Conservation (phyloP, 2,888 invertebrate species). For the Tortrix viridana region DNA sequence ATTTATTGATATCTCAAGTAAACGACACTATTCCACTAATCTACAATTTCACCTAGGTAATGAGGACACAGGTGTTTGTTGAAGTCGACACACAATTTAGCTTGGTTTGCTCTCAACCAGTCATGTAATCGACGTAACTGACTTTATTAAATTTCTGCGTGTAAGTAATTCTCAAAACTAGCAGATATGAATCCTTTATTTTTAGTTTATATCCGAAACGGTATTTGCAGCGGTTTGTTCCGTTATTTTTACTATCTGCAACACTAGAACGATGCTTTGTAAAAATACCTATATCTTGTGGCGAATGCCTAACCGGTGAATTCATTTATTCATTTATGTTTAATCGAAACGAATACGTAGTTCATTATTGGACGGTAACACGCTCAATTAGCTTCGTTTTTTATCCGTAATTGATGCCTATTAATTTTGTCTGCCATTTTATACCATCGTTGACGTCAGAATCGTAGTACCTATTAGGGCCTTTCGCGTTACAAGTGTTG, state of each 20-base stretch:
- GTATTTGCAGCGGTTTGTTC: slow-evolving; percentile 76
- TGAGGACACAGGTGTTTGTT: slow-evolving; percentile 52
- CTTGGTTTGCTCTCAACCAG: slow-evolving; percentile 14
- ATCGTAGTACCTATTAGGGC: slow-evolving; percentile 23
- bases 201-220: slow-evolving; percentile 70
- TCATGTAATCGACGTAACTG: neutral
- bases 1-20: slow-evolving; percentile 7
- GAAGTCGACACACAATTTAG: slow-evolving; percentile 4
- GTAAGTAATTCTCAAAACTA: slow-evolving; percentile 56
- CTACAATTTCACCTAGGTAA: slow-evolving; percentile 48
- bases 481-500: slow-evolving; percentile 17
- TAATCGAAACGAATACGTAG: slow-evolving; percentile 9
- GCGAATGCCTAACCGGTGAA: slow-evolving; percentile 10
- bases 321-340: slow-evolving; percentile 23
- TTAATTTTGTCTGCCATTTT: neutral
- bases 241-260: slow-evolving; percentile 70
- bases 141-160: slow-evolving; percentile 25
- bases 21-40: slow-evolving; percentile 33
- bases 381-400: neutral
- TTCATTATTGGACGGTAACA: slow-evolving; percentile 7
- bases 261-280: slow-evolving; percentile 50
- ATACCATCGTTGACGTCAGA: slow-evolving; percentile 10
- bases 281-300: slow-evolving; percentile 40
- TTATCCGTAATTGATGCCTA: neutral
- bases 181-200: slow-evolving; percentile 51